Conservation (phyloP, 1,140 invertebrate species). For the Zaprionus vittiger region DNA sequence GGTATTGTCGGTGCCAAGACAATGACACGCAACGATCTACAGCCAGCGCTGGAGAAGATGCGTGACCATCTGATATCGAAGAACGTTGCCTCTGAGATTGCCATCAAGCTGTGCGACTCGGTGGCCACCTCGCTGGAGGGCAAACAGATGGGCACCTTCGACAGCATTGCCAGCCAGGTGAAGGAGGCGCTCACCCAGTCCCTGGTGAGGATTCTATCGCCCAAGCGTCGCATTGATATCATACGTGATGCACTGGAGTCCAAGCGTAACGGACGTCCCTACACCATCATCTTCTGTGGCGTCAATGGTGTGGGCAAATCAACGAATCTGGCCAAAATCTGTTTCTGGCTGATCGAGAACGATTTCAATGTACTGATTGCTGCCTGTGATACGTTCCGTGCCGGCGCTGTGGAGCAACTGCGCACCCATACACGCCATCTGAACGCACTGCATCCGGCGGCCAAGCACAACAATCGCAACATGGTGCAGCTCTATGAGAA, state of each 20-base stretch:
- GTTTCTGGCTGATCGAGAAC: slow-evolving; percentile 99
- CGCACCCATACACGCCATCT: slow-evolving; percentile 97
- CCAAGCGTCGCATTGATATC: slow-evolving; percentile 97
- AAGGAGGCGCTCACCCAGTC: slow-evolving; percentile 92
- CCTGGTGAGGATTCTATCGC: slow-evolving; percentile 96
- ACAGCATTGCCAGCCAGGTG: slow-evolving; percentile 93
- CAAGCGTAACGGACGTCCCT: slow-evolving; percentile 92
- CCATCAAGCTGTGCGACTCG: slow-evolving; percentile 97
- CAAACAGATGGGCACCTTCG: slow-evolving; percentile 96
- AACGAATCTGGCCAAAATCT: slow-evolving; percentile 99
- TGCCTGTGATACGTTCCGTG: slow-evolving; percentile 99
- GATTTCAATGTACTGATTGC: slow-evolving; percentile 98
- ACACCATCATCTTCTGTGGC: slow-evolving; percentile 98
- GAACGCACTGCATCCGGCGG: slow-evolving; percentile 95
- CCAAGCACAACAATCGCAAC: slow-evolving; percentile 88
- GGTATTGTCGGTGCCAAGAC: slow-evolving; percentile 94
- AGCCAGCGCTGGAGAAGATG: slow-evolving; percentile 96
- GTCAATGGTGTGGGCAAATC: slow-evolving; percentile 99
- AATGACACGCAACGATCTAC: slow-evolving; percentile 90
- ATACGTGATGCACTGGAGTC: slow-evolving; percentile 97
- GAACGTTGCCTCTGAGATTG: slow-evolving; percentile 99
- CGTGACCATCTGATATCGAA: slow-evolving; percentile 98
- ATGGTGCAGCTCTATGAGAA: slow-evolving; percentile 99
- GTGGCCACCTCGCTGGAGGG: slow-evolving; percentile 97
- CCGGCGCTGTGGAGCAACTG: slow-evolving; percentile 99